Percentiles rank a stretch among this genome's conserved stretches.
Conservation (phyloP, 2,888 invertebrate genomes). For the Lithophane ornitopus region DNA sequence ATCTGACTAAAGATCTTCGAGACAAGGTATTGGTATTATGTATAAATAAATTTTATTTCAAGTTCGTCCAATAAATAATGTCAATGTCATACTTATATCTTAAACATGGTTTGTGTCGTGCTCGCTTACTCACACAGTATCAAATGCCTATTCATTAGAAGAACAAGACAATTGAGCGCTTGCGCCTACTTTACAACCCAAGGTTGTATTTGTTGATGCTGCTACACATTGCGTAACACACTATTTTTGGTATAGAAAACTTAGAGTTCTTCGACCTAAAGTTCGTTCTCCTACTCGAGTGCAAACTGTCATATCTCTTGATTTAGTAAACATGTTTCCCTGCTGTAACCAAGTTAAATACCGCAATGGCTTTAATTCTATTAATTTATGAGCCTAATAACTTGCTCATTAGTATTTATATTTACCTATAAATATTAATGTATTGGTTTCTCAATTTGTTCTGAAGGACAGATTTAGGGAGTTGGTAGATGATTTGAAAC, state of each 20-base stretch:
- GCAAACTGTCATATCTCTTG: slow-evolving; percentile 40
- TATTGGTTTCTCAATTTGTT: slow-evolving; percentile 40
- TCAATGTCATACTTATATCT: slow-evolving; percentile 70
- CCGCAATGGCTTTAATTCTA: slow-evolving; percentile 40
- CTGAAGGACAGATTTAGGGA: slow-evolving; percentile 22
- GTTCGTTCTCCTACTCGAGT: slow-evolving; percentile 55
- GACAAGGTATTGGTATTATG: slow-evolving; percentile 21
- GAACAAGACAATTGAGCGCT: slow-evolving; percentile 75
- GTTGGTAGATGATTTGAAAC: neutral
- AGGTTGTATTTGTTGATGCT: slow-evolving; percentile 82
- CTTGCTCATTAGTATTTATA: slow-evolving; percentile 41
- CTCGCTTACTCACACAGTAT: slow-evolving; percentile 64
- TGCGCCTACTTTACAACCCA: slow-evolving; percentile 76
- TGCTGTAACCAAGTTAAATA: slow-evolving; percentile 29
- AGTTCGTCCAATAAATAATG: slow-evolving; percentile 69
- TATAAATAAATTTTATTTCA: slow-evolving; percentile 63
- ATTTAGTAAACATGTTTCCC: slow-evolving; percentile 43
- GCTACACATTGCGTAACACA: slow-evolving; percentile 76
- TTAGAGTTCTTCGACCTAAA: slow-evolving; percentile 78
- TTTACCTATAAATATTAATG: slow-evolving; percentile 42
- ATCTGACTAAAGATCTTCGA: slow-evolving; percentile 22
- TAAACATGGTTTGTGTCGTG: slow-evolving; percentile 64
- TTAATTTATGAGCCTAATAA: slow-evolving; percentile 46
- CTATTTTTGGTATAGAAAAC: slow-evolving; percentile 78
- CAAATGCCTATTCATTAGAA: slow-evolving; percentile 73